Evolutionary conservation across 1,140 invertebrate genomes (phyloP).

Genomic region (Tetragonula clypearis): DNA sequence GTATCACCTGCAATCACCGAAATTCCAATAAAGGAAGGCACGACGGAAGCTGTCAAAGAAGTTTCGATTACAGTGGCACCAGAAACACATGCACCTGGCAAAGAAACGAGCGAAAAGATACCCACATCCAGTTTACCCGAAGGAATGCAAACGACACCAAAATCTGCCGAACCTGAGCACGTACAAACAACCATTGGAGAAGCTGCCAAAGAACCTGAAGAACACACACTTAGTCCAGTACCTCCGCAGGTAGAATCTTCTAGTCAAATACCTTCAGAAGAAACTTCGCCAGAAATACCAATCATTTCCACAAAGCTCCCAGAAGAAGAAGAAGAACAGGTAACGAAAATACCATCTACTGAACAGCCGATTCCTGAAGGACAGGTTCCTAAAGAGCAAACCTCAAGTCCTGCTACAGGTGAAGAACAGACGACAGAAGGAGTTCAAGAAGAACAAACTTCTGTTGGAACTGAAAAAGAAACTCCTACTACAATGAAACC

Average conservation of each 20-base stretch:
- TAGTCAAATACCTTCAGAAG: constrained; percentile 61
- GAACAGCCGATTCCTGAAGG: constrained; percentile 31
- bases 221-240: constrained; percentile 55
- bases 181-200: constrained; percentile 61
- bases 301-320: constrained; percentile 21
- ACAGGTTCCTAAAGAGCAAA: neutral
- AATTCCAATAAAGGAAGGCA: neutral
- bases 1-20: constrained; percentile 19
- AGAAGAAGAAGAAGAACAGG: constrained; percentile 50
- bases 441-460: constrained; percentile 7
- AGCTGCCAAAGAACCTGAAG: constrained; percentile 57
- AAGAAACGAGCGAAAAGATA: neutral
- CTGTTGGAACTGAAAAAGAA: constrained; percentile 23
- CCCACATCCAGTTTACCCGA: neutral
- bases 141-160: constrained; percentile 29
- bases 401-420: neutral
- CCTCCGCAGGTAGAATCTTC: constrained; percentile 52
- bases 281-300: constrained; percentile 51
- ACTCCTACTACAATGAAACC: constrained; percentile 15
- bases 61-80: neutral
- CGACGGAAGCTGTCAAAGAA: constrained; percentile 6
- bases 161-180: constrained; percentile 17
- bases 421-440: constrained; percentile 32
- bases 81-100: neutral
- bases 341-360: constrained; percentile 25